A percentile compares a stretch with the other conserved stretches of the same genome.
phyloP scores from a whole-genome alignment of 2,113 vertebrate species.

The Gallinago media region DNA sequence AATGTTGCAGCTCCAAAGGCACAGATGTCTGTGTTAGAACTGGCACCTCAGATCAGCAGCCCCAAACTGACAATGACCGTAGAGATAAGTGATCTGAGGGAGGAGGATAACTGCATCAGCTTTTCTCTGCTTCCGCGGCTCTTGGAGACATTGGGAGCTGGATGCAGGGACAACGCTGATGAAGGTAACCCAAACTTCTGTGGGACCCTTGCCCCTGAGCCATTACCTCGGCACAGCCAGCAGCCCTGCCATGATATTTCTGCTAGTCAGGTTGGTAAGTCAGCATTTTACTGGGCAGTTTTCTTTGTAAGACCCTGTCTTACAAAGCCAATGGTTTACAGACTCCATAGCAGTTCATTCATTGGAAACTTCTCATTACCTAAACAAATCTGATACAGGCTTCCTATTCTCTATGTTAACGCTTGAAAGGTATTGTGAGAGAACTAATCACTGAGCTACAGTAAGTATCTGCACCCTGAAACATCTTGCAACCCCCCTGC shows the following conservation, averaged over 20 bases:
- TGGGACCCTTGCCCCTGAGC: fast-evolving
- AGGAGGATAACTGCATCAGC: fast-evolving
- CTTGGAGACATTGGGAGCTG: background rate
- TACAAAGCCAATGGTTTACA: background rate
- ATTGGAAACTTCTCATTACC: background rate
- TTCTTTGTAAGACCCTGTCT: background rate
- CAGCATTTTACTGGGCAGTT: background rate
- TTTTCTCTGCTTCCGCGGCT: background rate
- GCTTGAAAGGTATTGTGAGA: background rate
- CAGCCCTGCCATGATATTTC: background rate
- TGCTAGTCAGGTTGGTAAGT: background rate
- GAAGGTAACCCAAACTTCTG: background rate
- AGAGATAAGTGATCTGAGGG: background rate
- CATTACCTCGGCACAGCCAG: fast-evolving
- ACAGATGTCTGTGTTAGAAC: background rate
- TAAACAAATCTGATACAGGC: background rate
- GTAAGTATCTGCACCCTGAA: background rate
- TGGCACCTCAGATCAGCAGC: background rate
- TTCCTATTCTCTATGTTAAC: background rate
- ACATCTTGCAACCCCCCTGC: background rate
- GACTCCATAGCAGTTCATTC: no score
- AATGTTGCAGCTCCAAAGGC: background rate
- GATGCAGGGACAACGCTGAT: background rate
- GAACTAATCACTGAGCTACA: background rate
- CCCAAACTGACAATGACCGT: fast-evolving